Base-by-base conservation (phyloP, 92 coral and sea anemone genomes). In the Pocillopora grandis region DNA sequence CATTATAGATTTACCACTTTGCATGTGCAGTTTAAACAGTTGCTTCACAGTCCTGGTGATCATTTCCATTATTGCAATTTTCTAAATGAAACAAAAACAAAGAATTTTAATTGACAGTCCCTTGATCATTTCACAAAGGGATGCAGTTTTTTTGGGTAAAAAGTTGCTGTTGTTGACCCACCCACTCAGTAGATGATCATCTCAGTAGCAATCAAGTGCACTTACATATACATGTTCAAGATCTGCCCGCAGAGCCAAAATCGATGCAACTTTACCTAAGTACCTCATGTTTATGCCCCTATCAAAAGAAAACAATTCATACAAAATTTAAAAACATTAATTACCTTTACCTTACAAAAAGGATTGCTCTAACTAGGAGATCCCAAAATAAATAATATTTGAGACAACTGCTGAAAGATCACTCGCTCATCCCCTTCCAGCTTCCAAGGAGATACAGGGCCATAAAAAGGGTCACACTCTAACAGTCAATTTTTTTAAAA, bases 221-320 rank as follows among this genome's bases (percentile, higher is more conserved):
- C 98, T 97, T 82, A 97, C 99, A 91, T 90, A 82, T 31, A 97
- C 93, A 75, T 97, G 99, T 62, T 93, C 97, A 31, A 97, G 91
- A 77, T 97, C 99, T 15, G 89, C 89, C 62, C 93, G 85, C 68
- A 90, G 84, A 14, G 97, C 88, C 36, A 94, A 77, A 78, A 91
- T 75, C 6, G 83, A 65, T 20, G 98, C 91, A 31, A 94, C 84
- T 75, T 96, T 94, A n/a, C 99, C 99, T 73, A 97, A 90, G 77
- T 97, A 97, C 63, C 99, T 79, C 68, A 92, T 86, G 85, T 97
- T 97, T 62, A 97, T 89, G 13, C 99, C 99, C 89, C 99, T 97
- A 78, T 1, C 60, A 61, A 15, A 4, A 48, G 23, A 83, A 36
- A 55, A 75, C 66, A 62, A 58, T 42, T 21, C 36, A 14, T 31